A percentile compares a stretch with the other conserved stretches of the same genome.
phyloP scores from a whole-genome alignment of 2,797 vertebrate species.

The Lepidocolaptes lacrymiger region DNA sequence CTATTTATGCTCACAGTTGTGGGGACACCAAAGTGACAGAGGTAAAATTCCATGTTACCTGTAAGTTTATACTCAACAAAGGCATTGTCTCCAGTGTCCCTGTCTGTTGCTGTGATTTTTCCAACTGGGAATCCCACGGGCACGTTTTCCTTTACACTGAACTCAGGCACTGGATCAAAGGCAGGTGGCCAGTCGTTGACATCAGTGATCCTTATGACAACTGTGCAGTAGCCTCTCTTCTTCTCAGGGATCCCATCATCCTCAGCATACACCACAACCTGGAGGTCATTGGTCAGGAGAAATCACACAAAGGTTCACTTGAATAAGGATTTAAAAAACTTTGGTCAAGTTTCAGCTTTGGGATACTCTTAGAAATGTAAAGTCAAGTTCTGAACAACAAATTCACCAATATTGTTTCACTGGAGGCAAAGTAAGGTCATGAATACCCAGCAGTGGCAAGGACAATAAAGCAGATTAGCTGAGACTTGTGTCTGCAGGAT shows the following conservation, averaged over 20 bases:
- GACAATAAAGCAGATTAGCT: neutral
- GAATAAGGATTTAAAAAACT: neutral
- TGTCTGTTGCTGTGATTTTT: slow-evolving; percentile 61
- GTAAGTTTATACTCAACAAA: slow-evolving; percentile 57
- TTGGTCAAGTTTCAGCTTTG: neutral
- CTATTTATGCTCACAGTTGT: neutral
- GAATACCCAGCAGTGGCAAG: neutral
- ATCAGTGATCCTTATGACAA: slow-evolving; percentile 59
- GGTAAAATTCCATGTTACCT: slow-evolving; percentile 47
- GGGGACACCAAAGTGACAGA: neutral
- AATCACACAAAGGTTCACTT: neutral
- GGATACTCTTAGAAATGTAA: neutral
- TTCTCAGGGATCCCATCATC: slow-evolving; percentile 63
- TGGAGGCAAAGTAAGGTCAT: neutral
- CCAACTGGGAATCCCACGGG: slow-evolving; percentile 54
- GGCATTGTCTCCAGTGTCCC: slow-evolving; percentile 67
- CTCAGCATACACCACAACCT: slow-evolving; percentile 70
- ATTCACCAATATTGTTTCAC: neutral
- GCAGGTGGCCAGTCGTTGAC: slow-evolving; percentile 63
- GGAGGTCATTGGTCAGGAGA: neutral
- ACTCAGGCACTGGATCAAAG: slow-evolving; percentile 39
- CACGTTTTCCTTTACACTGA: slow-evolving; percentile 45
- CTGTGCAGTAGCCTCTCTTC: slow-evolving; percentile 67
- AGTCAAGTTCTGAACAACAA: neutral
- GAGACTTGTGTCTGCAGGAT: neutral